Base-by-base conservation (phyloP, 92 coral and sea anemone genomes). In the Zoanthus sociatus region DNA sequence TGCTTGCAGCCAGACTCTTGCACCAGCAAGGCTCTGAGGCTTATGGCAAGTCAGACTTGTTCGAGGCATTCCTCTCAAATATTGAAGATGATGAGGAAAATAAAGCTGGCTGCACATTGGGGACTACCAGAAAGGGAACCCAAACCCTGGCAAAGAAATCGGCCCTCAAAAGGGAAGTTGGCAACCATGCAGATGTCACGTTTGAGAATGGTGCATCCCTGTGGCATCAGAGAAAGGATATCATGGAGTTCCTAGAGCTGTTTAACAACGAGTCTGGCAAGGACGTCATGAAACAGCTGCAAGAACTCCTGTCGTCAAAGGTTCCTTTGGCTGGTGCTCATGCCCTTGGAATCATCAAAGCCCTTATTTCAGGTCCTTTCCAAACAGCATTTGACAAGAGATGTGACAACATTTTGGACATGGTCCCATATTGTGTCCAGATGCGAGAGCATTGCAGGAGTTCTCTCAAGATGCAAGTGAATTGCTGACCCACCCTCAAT, bases 311-410 rank as follows among this genome's bases (percentile, higher is more conserved):
- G 60, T 47, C 63, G 37, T 47, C 79, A 48, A 76, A 76, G 16
- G 56, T 74, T 45, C 78, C 78, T 74, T 74, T 74, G 60, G 78
- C 78, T 74, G 33, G 78, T 46, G 78, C 60, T 46, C 56, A 60
- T 46, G 78, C 78, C 78, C 78, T 74, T 74, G 78, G 78, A n/a
- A 74, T 73, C 54, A 44, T 73, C 51, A 73, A 69, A 69, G 73
- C 73, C 81, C 17, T 76, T 14, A 76, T 76, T 37, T 76, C 81
- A 53, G 67, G 81, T 14, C 81, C 81, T 7, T 76, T 76, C 20
- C 81, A 76, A 20, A 37, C 67, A 76, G 81, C 81, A 48, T 53
- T 76, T 76, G 81, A 76, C 81, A 53, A 53, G 48, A 76, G 9
- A 47, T 76, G 81, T 17, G 31, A 20, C 12, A 76, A 76, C 46